Evolutionary conservation across 1,140 invertebrate genomes (phyloP).

Genomic region (Nymphalis io): DNA sequence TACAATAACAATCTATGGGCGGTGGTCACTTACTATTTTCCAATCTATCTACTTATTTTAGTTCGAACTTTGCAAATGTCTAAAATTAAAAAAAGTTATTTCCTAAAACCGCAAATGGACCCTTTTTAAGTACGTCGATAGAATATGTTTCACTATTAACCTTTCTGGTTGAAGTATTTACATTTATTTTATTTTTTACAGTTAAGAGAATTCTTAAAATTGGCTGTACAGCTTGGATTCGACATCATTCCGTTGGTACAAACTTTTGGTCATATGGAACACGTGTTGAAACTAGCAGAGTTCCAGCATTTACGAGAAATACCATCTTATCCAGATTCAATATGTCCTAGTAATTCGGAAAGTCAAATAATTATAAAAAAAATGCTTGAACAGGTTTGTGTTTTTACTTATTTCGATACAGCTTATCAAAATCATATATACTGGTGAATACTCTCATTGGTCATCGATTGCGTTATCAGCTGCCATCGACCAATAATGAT

Average conservation of each 20-base stretch:
- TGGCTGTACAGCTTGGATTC: slow-evolving; percentile 75
- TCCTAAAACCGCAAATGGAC: no score
- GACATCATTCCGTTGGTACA: slow-evolving; percentile 96
- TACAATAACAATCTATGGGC: no score
- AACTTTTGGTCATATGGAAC: slow-evolving; percentile 97
- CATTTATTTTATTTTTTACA: slow-evolving; percentile 38
- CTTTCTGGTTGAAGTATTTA: not conserved
- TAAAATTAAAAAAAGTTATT: no score
- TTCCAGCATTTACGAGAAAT: slow-evolving; percentile 90
- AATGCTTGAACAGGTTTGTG: slow-evolving; percentile 91
- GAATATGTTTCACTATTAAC: not conserved
- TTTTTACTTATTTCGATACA: not conserved
- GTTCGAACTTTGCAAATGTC: no score
- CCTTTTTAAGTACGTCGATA: not conserved
- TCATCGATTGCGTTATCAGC: no score
- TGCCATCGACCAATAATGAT: no score
- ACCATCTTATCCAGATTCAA: slow-evolving; percentile 87
- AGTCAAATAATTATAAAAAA: slow-evolving; percentile 86
- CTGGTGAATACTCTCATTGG: no score
- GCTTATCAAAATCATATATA: no score
- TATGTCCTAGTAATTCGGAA: slow-evolving; percentile 89
- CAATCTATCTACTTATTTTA: no score
- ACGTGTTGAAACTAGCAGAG: slow-evolving; percentile 90
- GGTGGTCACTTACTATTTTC: no score
- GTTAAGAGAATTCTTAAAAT: slow-evolving; percentile 57